Conservation (phyloP, 2,888 invertebrate genomes). For the Blastobasis adustella region DNA sequence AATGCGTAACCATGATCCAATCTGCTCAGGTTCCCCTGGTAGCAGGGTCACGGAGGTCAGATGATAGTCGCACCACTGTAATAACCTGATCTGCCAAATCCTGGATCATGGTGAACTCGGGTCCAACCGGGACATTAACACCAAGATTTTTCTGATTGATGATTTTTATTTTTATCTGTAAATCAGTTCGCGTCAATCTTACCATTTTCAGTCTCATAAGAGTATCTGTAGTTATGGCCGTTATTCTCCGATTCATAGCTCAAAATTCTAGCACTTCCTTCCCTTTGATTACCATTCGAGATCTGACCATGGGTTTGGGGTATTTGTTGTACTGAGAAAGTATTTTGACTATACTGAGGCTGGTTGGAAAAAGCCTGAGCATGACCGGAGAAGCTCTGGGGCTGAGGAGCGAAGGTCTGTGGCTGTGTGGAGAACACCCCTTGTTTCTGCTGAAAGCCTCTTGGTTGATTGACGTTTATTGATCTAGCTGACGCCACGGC, state of each 20-base stretch:
- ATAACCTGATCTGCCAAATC: too few relatives aligned
- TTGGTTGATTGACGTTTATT: slow-evolving; percentile 26
- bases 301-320: neutral
- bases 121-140: too few relatives aligned
- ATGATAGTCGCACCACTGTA: too few relatives aligned
- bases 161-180: too few relatives aligned
- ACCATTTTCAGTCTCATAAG: slow-evolving; percentile 80
- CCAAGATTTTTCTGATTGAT: too few relatives aligned
- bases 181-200: slow-evolving; percentile 7
- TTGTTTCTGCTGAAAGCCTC: slow-evolving; percentile 27
- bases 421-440: slow-evolving; percentile 19
- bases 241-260: slow-evolving; percentile 37
- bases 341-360: neutral
- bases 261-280: slow-evolving; percentile 44
- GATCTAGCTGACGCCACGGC: slow-evolving; percentile 45
- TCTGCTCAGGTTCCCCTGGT: too few relatives aligned
- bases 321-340: neutral
- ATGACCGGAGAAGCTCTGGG: neutral
- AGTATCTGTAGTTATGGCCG: slow-evolving; percentile 51
- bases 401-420: slow-evolving; percentile 16
- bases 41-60: too few relatives aligned
- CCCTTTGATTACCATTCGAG: slow-evolving; percentile 8
- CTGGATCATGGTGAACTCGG: too few relatives aligned
- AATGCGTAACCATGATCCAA: too few relatives aligned
- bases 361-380: neutral